Evolutionary conservation across 2,888 invertebrate species (phyloP).

Genomic region (Neuroscelio doddi): DNA sequence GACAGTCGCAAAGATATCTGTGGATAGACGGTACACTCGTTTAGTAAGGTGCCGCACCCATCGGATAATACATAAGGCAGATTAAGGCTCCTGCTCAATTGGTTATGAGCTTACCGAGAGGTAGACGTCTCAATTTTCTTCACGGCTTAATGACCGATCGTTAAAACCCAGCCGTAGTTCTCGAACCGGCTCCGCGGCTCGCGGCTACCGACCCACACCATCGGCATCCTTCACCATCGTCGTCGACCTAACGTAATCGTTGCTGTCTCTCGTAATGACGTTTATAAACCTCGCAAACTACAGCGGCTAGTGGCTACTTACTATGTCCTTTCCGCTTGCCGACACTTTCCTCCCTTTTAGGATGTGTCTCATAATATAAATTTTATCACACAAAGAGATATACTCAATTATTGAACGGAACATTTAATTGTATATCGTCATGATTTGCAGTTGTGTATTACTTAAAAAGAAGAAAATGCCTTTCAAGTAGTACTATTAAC

Average conservation of each 20-base stretch:
- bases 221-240: too few species aligned
- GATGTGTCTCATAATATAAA: too few species aligned
- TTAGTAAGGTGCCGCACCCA: slow-evolving; percentile 54
- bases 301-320: too few species aligned
- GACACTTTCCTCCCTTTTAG: slow-evolving; percentile 34
- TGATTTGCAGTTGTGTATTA: too few species aligned
- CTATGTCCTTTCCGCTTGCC: slow-evolving; percentile 24
- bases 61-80: slow-evolving; percentile 61
- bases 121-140: slow-evolving; percentile 69
- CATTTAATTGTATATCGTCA: too few species aligned
- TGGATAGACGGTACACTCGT: too few species aligned
- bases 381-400: slow-evolving; percentile 38
- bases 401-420: slow-evolving; percentile 39
- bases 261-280: slow-evolving; percentile 54
- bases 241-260: too few species aligned
- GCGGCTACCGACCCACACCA: slow-evolving; percentile 40
- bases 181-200: slow-evolving; percentile 60
- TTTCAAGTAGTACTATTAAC: too few species aligned
- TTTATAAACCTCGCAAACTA: slow-evolving; percentile 47
- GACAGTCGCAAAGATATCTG: too few species aligned
- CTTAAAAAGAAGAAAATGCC: too few species aligned
- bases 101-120: too few species aligned
- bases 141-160: slow-evolving; percentile 69
- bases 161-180: slow-evolving; percentile 65
- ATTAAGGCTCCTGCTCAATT: slow-evolving; percentile 61